phyloP scores from a whole-genome alignment of 2,888 invertebrate species.

The Leptopilina syphax region DNA sequence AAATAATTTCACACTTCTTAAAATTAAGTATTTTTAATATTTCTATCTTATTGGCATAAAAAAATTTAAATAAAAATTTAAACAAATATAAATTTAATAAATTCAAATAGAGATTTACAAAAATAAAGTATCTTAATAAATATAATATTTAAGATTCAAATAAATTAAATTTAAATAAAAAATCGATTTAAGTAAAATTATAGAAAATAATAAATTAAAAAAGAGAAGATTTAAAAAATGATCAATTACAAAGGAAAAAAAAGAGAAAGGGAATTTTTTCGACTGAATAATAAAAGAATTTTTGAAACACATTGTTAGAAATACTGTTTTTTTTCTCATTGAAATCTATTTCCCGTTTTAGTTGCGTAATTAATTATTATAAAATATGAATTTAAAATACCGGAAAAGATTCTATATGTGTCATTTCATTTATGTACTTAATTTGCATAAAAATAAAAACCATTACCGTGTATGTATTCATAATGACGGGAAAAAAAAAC shows the following conservation, averaged over 20 bases:
- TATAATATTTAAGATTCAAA: not conserved
- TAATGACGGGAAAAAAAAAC: not conserved
- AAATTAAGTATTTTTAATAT: too few species aligned
- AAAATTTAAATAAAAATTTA: too few species aligned
- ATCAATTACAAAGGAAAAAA: not conserved
- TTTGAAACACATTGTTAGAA: not conserved
- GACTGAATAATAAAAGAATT: not conserved
- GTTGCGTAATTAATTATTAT: conserved; percentile 5
- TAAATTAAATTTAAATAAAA: not conserved
- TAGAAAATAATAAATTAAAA: not conserved
- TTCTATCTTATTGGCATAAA: too few species aligned
- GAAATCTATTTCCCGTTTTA: not conserved
- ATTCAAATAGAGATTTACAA: too few species aligned
- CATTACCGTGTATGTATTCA: not conserved
- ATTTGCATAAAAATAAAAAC: conserved; percentile 3
- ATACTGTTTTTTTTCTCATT: too few species aligned
- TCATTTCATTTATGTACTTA: not conserved
- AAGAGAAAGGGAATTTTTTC: not conserved
- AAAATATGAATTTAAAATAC: conserved; percentile 7
- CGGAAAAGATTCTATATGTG: not conserved
- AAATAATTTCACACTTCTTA: too few species aligned
- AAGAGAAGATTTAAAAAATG: not conserved
- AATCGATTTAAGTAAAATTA: not conserved
- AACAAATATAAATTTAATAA: too few species aligned
- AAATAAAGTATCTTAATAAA: too few species aligned